These are phyloP conservation scores for Hylaeus volcanicus DNA, from an alignment of 1,140 invertebrate genomes.

Conservation along the genomic window DNA sequence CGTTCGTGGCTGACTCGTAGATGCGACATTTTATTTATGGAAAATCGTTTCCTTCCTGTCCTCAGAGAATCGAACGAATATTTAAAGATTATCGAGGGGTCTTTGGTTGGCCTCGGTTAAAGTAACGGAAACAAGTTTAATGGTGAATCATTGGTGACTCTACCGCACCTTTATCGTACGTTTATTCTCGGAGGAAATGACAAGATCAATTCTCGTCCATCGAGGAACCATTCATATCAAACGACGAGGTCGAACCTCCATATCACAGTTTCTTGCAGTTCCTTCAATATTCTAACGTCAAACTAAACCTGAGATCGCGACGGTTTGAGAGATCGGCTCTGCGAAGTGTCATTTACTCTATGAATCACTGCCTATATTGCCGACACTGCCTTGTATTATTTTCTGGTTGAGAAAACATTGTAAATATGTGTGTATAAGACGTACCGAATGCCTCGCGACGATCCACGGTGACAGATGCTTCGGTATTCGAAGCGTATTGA, in stretches of 20 bases:
- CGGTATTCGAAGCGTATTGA: constrained; percentile 59
- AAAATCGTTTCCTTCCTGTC: constrained; percentile 10
- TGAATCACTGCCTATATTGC: constrained; percentile 25
- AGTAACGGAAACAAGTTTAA: neutral
- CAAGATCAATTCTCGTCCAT: neutral
- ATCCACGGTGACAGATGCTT: constrained; percentile 43
- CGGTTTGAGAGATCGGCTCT: neutral
- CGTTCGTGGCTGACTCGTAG: neutral
- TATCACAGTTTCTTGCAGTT: constrained; percentile 37
- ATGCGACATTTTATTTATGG: neutral
- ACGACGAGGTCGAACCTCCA: constrained; percentile 9
- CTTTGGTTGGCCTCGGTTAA: neutral
- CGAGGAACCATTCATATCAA: constrained; percentile 39
- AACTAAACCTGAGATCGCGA: neutral
- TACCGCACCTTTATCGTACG: neutral
- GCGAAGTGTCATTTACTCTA: neutral
- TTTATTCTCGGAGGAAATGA: neutral
- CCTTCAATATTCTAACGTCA: neutral
- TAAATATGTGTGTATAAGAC: neutral
- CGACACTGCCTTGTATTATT: neutral
- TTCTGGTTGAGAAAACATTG: neutral
- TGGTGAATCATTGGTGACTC: neutral
- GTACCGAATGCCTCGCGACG: constrained; percentile 50
- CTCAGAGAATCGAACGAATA: neutral
- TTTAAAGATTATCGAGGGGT: neutral